A percentile compares a stretch with the other conserved stretches of the same genome.
Conservation (phyloP, 2,888 invertebrate species). For the Synanthedon vespiformis region DNA sequence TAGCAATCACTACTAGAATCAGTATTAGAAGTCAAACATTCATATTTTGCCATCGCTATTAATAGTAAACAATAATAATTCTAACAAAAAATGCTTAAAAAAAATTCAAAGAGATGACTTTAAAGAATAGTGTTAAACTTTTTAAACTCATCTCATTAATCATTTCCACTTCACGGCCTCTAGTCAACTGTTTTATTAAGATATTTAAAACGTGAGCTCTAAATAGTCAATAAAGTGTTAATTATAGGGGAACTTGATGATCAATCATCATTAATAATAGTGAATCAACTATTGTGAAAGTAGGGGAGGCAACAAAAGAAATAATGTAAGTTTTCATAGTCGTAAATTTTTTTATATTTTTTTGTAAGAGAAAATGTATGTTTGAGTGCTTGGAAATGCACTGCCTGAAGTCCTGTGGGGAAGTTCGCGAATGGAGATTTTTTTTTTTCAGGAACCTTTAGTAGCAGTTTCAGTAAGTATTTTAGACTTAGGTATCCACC, state of each 20-base stretch:
- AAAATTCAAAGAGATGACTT: background rate
- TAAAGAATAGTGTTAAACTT: constrained; percentile 1
- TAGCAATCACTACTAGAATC: too few relatives aligned
- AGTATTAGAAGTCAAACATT: too few relatives aligned
- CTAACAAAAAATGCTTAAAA: background rate
- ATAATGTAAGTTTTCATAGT: background rate
- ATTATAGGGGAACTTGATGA: constrained; percentile 36
- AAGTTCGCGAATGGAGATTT: too few relatives aligned
- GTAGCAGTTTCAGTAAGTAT: too few relatives aligned
- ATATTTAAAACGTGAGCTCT: constrained; percentile 19
- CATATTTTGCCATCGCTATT: too few relatives aligned
- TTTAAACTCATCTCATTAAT: constrained; percentile 23
- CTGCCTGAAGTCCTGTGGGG: too few relatives aligned
- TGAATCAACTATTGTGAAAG: background rate
- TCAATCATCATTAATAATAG: constrained; percentile 39
- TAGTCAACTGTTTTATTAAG: constrained; percentile 33
- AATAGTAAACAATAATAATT: too few relatives aligned
- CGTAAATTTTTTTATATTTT: too few relatives aligned
- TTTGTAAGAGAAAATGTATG: too few relatives aligned
- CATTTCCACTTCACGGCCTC: constrained; percentile 28
- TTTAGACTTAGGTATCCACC: too few relatives aligned
- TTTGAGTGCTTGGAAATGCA: too few relatives aligned
- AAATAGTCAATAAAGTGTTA: constrained; percentile 42
- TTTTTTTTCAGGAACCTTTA: too few relatives aligned
- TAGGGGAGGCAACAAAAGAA: background rate